Conservation (phyloP, 2,113 vertebrate species). For the Dendrocopos noguchii region DNA sequence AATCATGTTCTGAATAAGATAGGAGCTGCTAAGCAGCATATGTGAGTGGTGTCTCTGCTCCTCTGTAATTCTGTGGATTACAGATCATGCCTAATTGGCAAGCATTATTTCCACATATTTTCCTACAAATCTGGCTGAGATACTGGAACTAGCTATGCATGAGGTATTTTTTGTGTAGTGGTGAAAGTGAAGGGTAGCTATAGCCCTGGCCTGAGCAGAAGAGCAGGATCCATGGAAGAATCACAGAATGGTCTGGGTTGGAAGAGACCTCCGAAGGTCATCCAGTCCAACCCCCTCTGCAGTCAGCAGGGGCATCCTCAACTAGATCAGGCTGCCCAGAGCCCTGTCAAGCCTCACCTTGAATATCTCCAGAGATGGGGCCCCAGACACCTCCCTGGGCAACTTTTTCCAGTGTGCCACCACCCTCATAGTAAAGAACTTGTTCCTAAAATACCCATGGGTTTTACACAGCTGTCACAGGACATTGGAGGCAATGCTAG, state of each 20-base stretch:
- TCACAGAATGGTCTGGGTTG: no score
- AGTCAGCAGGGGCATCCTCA: no score
- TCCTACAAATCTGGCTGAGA: background rate
- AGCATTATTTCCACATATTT: background rate
- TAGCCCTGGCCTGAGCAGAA: background rate
- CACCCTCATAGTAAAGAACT: no score
- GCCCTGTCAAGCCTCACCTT: no score
- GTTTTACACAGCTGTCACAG: background rate
- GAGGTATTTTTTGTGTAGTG: background rate
- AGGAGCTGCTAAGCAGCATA: background rate
- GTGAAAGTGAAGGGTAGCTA: background rate
- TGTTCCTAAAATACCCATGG: background rate
- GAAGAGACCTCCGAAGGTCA: no score
- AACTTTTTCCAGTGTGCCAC: no score
- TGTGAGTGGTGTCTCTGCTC: background rate
- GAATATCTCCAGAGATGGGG: no score
- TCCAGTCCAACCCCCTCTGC: no score
- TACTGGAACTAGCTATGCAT: background rate
- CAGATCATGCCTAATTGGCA: background rate
- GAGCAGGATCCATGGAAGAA: background rate
- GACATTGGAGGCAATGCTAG: background rate
- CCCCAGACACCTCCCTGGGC: no score
- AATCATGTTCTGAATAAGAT: background rate
- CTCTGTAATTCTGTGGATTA: background rate
- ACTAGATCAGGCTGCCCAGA: no score